phyloP scores from a whole-genome alignment of 2,888 invertebrate species.

The Acrocyrtus sp. region DNA sequence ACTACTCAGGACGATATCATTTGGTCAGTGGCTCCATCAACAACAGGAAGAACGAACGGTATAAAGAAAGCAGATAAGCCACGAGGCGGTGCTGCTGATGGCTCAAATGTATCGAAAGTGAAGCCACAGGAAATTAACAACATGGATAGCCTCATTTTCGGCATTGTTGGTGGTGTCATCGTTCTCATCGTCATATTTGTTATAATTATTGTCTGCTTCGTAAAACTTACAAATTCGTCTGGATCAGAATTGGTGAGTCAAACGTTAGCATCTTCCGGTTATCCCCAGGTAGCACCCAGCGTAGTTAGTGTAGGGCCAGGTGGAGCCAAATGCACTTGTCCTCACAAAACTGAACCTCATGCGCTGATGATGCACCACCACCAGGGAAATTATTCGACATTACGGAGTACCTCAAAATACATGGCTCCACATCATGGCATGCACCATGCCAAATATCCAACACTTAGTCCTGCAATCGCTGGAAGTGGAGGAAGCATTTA shows the following conservation, averaged over 20 bases:
- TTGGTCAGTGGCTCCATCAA: conserved; percentile 85
- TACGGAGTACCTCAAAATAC: conserved; percentile 34
- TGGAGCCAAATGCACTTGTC: conserved; percentile 62
- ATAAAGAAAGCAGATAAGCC: conserved; percentile 47
- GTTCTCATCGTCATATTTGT: conserved; percentile 90
- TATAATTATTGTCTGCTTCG: conserved; percentile 84
- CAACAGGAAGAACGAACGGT: conserved; percentile 32
- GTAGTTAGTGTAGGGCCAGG: conserved; percentile 64
- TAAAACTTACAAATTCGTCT: conserved; percentile 72
- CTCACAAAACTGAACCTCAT: conserved; percentile 66
- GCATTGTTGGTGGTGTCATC: conserved; percentile 93
- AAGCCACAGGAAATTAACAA: conserved; percentile 76
- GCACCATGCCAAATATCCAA: conserved; percentile 43
- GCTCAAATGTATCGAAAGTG: conserved; percentile 67
- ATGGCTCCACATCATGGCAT: conserved; percentile 38
- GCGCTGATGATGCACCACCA: conserved; percentile 37
- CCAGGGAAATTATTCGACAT: conserved; percentile 35
- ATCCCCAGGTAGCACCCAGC: conserved; percentile 66
- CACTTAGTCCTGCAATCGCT: conserved; percentile 42
- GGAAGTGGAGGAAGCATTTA: conserved; percentile 53
- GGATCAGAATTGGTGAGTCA: conserved; percentile 38
- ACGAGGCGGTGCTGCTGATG: conserved; percentile 40
- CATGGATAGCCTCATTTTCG: conserved; percentile 92
- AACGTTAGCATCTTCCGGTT: conserved; percentile 26
- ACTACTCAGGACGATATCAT: conserved; percentile 88